A percentile compares a stretch with the other conserved stretches of the same genome.
phyloP scores from a whole-genome alignment of 2,888 invertebrate species.

The Trimorus sp. region DNA sequence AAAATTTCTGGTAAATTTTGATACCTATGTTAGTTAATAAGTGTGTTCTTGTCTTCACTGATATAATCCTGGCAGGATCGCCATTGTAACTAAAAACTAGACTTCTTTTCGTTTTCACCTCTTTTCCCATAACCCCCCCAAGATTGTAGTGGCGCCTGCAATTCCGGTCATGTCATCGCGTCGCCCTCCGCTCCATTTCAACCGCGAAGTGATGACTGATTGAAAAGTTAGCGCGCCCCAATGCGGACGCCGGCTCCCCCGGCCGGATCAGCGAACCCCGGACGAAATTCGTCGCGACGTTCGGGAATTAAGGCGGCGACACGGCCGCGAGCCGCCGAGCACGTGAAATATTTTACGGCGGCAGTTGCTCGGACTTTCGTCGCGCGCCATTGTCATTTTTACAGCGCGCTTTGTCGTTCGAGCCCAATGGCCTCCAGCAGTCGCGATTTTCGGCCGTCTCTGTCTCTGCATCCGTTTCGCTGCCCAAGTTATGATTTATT shows the following conservation, averaged over 20 bases:
- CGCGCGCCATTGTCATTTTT: no score
- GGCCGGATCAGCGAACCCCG: slow-evolving; percentile 74
- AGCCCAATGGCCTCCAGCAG: no score
- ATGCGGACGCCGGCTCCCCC: slow-evolving; percentile 77
- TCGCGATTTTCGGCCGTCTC: no score
- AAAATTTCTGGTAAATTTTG: no score
- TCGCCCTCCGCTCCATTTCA: slow-evolving; percentile 38
- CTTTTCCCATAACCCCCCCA: no score
- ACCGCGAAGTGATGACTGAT: slow-evolving; percentile 72
- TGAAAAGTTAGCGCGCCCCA: slow-evolving; percentile 78
- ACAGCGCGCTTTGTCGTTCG: no score
- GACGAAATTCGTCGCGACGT: slow-evolving; percentile 70
- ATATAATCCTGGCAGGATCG: no score
- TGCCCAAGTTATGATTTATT: slow-evolving; percentile 70
- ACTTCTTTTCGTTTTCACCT: no score
- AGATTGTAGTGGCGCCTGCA: background rate
- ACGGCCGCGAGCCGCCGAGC: background rate
- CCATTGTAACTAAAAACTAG: no score
- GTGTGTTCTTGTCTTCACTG: no score
- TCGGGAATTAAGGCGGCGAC: slow-evolving; percentile 55
- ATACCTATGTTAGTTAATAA: no score
- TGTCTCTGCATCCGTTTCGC: background rate
- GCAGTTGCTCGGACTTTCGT: no score
- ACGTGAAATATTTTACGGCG: background rate
- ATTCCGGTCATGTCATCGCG: slow-evolving; percentile 8